Evolutionary conservation across 1,140 invertebrate genomes (phyloP), one percentile per base, ranked within the genome.

Genomic region (Pentalonia nigronervosa): DNA sequence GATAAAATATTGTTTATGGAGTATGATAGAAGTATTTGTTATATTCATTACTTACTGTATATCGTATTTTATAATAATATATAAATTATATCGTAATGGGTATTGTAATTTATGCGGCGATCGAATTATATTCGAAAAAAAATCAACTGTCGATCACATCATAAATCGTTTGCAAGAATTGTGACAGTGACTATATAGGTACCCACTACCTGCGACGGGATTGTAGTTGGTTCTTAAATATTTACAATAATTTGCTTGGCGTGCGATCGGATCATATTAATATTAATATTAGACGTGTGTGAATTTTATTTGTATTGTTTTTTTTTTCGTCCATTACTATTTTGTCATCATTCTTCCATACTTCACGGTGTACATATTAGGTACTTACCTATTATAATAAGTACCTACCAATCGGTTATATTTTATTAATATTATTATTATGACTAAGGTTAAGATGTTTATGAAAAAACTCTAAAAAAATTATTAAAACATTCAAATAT

Each of bases 281-380:
- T 7, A 53, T 53, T 76, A n/a, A 17, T n/a, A 76, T 76, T 76
- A 76, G 60, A 76, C n/a, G n/a, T 14, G 60, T 76, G n/a, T 23
- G 6, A 7, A n/a, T 76, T 76, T n/a, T n/a, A 76, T 76, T n/a
- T 76, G 14, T 76, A 76, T n/a, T 7, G 60, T 9, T 1, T 17
- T 76, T 17, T 30, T 67, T 76, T 76, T 76, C 21, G 17, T 4
- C 14, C n/a, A 76, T 7, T 76, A n/a, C 60, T 34, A 76, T 67
- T 76, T 76, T 76, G 60, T n/a, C n/a, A n/a, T 76, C n/a, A n/a
- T 76, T 76, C 60, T 76, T 76, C 60, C n/a, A n/a, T 76, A 30
- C 1, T 76, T 6, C 14, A 76, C 60, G 14, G 11, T 67, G n/a
- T 76, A n/a, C 60, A 67, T 67, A 67, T 67, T 67, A 60, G 56